Evolutionary conservation across 1,140 invertebrate genomes (phyloP), one percentile per base, ranked within the genome.

Genomic region (Drosophila sucinea): DNA sequence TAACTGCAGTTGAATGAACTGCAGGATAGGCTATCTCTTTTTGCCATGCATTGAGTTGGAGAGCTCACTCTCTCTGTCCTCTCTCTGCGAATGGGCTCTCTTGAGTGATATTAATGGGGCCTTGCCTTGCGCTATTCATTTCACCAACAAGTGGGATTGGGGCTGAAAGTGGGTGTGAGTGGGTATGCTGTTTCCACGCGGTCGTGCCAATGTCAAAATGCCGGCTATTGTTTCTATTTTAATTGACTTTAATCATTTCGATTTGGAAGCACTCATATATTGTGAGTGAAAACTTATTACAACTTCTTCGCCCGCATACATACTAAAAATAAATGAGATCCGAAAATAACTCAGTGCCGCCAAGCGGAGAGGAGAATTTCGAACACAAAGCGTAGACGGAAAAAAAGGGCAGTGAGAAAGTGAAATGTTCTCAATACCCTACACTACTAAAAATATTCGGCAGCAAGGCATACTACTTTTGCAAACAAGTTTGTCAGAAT

Each of bases 271-370:
- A 76, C 73, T 76, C 73, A 69, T 63, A 63, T 4, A 6, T 40
- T 47, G 33, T 69, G 60, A 69, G 65, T 6, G n/a, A 40, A 25
- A 67, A n/a, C 3, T 8, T 7, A 3, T 44, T 63, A 55, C 64
- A 27, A 35, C 38, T 68, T 32, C n/a, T 68, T 32, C n/a, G 62
- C 32, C 30, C 47, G 62, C 62, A 47, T 65, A 70, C 25, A 73
- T 25, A 67, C 32, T 5, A 47, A n/a, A 63, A 11, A 65, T 55
- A 60, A 51, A 67, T 23, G 11, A 70, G 67, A 55, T 75, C 67
- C 63, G 67, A 86, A 85, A 78, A 85, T 85, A 85, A 57, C 68
- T 70, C 62, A 70, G 55, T 27, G 29, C 58, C 25, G 33, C 17
- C 17, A 35, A 44, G 62, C 70, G 32, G 23, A 51, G 44, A 25